These are phyloP conservation scores for Bombyx huttoni DNA, from an alignment of 2,888 invertebrate species.

Conservation along the genomic window DNA sequence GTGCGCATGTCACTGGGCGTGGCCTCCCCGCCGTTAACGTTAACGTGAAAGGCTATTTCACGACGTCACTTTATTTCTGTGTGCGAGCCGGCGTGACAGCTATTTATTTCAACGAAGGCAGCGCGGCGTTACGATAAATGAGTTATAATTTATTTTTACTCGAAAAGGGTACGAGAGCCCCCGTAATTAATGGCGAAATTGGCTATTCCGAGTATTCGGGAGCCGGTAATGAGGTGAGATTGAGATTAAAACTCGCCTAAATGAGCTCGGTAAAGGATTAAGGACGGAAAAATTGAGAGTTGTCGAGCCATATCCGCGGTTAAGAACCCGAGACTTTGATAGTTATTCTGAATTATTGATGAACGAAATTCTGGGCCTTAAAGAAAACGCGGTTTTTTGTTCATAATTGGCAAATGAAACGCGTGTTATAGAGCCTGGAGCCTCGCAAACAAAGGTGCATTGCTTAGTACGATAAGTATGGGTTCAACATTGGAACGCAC, in stretches of 20 bases:
- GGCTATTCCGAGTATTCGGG: constrained; percentile 68
- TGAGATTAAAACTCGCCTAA: constrained; percentile 67
- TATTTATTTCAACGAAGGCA: constrained; percentile 37
- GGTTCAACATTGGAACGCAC: constrained; percentile 1
- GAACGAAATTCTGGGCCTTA: constrained; percentile 5
- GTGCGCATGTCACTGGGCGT: constrained; percentile 58
- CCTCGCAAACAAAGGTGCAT: too few species aligned
- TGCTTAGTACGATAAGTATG: too few species aligned
- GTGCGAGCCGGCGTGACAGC: constrained; percentile 47
- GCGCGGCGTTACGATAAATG: constrained; percentile 54
- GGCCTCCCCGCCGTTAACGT: constrained; percentile 41
- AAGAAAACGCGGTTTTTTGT: neutral
- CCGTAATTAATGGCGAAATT: constrained; percentile 69
- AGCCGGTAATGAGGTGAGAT: constrained; percentile 68
- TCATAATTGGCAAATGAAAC: neutral
- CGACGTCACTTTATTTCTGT: constrained; percentile 30
- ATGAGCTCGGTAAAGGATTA: constrained; percentile 60
- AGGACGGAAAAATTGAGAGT: constrained; percentile 37
- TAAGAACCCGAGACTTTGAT: constrained; percentile 26
- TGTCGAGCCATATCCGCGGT: constrained; percentile 26
- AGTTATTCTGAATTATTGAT: constrained; percentile 30
- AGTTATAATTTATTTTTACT: constrained; percentile 71
- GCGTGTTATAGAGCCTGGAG: neutral
- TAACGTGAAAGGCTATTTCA: constrained; percentile 33
- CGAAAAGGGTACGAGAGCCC: constrained; percentile 56